A percentile compares a stretch with the other conserved stretches of the same genome.
phyloP scores from a whole-genome alignment of 1,140 invertebrate species.

The Chymomyza costata region DNA sequence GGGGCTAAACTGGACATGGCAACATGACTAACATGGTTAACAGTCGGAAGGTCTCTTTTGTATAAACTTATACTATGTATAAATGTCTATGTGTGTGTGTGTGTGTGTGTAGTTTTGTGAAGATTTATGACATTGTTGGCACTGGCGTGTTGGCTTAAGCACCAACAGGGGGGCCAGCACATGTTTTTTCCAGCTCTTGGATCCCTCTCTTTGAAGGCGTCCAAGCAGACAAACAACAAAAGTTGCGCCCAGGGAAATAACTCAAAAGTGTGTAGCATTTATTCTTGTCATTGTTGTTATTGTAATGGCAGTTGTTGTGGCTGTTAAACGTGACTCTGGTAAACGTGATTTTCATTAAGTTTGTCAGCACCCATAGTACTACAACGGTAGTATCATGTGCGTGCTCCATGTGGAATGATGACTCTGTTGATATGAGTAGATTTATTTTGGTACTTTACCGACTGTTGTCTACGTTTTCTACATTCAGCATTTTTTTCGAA shows the following conservation, averaged over 20 bases:
- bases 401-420: no score
- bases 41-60: slow-evolving; percentile 8
- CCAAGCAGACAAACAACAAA: slow-evolving; percentile 2
- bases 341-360: slow-evolving; percentile 31
- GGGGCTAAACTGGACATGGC: slow-evolving; percentile 12
- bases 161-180: slow-evolving; percentile 2
- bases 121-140: slow-evolving; percentile 60
- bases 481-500: no score
- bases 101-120: slow-evolving; percentile 31
- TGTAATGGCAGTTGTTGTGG: slow-evolving; percentile 10
- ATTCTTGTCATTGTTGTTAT: slow-evolving; percentile 13
- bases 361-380: background rate
- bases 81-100: background rate
- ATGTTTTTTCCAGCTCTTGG: background rate
- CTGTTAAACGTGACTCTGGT: slow-evolving; percentile 46
- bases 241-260: slow-evolving; percentile 1
- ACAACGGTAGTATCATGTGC: no score
- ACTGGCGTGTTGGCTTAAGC: slow-evolving; percentile 43
- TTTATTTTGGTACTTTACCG: no score
- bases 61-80: no score
- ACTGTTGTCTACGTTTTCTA: no score
- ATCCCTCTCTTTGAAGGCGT: background rate
- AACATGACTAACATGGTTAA: slow-evolving; percentile 13
- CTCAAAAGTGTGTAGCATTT: background rate
- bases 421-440: no score